Evolutionary conservation across 2,113 vertebrate species (phyloP).

Genomic region (Heterocephalus glaber): DNA sequence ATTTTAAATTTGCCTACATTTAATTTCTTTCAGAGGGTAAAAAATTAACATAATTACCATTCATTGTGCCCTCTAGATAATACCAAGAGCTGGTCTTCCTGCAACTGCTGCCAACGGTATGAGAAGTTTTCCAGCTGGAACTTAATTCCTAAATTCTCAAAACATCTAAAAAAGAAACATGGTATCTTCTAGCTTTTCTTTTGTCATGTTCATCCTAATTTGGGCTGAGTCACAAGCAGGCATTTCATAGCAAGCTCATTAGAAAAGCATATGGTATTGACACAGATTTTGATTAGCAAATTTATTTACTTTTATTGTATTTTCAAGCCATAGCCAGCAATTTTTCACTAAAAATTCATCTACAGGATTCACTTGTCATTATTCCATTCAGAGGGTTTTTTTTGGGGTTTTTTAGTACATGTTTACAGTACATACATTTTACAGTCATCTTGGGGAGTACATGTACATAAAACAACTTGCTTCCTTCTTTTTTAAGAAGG

Average conservation of each 20-base stretch:
- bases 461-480: too few species aligned
- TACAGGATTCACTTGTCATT: neutral
- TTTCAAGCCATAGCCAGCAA: slow-evolving; percentile 21
- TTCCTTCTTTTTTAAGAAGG: too few species aligned
- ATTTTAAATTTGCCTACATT: neutral
- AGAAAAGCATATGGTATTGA: neutral
- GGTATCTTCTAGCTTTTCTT: neutral
- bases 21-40: neutral
- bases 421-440: too few species aligned
- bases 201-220: slow-evolving; percentile 46
- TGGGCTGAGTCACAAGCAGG: slow-evolving; percentile 9
- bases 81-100: neutral
- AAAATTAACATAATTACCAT: neutral
- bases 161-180: slow-evolving; percentile 16
- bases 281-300: slow-evolving; percentile 5
- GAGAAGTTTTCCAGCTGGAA: neutral
- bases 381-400: neutral
- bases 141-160: slow-evolving; percentile 10
- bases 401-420: too few species aligned
- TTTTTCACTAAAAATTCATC: slow-evolving; percentile 18
- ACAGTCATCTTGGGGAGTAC: too few species aligned
- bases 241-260: slow-evolving; percentile 18
- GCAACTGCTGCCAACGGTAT: neutral
- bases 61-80: neutral
- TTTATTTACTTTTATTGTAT: slow-evolving; percentile 46